Evolutionary conservation across 2,797 vertebrate species (phyloP), one percentile per base, ranked within the genome.

Genomic region (Emys orbicularis): DNA sequence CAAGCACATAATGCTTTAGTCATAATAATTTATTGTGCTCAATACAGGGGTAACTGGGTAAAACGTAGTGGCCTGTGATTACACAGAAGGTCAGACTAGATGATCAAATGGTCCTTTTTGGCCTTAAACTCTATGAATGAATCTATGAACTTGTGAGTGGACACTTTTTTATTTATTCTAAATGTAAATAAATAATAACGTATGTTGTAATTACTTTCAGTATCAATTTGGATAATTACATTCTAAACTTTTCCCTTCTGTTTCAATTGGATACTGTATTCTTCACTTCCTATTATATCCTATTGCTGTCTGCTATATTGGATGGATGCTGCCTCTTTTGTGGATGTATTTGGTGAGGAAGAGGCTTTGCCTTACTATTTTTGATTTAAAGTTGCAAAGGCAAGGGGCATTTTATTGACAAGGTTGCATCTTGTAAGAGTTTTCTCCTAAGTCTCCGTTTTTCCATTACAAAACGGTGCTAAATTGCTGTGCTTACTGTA

Each of bases 401-500:
- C 85, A 19, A 57, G 6, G n/a, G 10, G 2, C 65, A 41, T 90
- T 92, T 53, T 84, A 65, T 19, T 84, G 65, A 52, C 31, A 59
- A 0, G n/a, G 4, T 29, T 76, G 19, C 29, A 15, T 18, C 19
- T 50, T 0, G 3, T 23, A 82, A 59, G 54, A 23, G 3, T 88
- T 90, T 83, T 79, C 6, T 90, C 5, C 31, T 37, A 27, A 83
- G 91, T 80, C 34, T 82, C 77, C 34, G 13, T 9, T 27, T 83
- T 81, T 41, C 61, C 56, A 79, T 80, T 85, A 68, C 8, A 79
- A 54, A 50, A 79, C 21, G 54, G 2, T 87, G 34, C 12, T 80
- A 90, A 84, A 12, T 80, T 91, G 8, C 2, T 84, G 2, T 88
- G 91, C 93, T 94, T 89, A 52, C 29, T 87, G 68, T 44, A 92